Evolutionary conservation across 1,140 invertebrate species (phyloP), one percentile per base, ranked within the genome.

Genomic region (Zaprionus vittiger): DNA sequence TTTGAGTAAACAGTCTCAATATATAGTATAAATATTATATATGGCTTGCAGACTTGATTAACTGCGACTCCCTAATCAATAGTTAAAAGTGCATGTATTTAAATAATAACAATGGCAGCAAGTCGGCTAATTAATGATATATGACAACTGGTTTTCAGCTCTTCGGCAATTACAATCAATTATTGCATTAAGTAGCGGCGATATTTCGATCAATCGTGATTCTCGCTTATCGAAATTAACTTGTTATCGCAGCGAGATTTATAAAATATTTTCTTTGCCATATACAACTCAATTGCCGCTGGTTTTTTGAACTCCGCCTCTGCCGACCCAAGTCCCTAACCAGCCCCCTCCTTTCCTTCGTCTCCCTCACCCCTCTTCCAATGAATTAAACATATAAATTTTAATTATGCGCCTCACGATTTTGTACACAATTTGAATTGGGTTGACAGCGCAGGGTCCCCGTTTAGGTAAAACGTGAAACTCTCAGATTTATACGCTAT

Each of bases 371-470:
- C 7, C 28, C 37, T 22, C 26, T 57, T 55, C 57, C 72, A 71
- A 79, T 85, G 82, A 81, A 81, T 79, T 75, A 79, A 73, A 81
- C 68, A 83, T 72, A 78, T 81, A 89, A 79, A 89, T 89, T 81
- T 89, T 89, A 89, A 89, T 89, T 89, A 89, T 89, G 85, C 84
- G 65, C 55, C 78, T 90, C 84, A 89, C 84, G 84, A 89, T 84
- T 87, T 81, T 89, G 69, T 90, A 89, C 85, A 89, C 84, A 89
- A 89, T 89, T 89, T 89, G 84, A 89, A 89, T 89, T 90, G 84
- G 84, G 84, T 89, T 89, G 84, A 89, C 84, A 90, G 84, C 74
- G 56, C 38, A 65, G 52, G 67, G 73, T 57, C 77, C 61, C 73
- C 64, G 63, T 60, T 77, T 84, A 86, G 83, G 83, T 87, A 87